Conservation (phyloP, 2,888 invertebrate genomes). For the Diaphora mendica region DNA sequence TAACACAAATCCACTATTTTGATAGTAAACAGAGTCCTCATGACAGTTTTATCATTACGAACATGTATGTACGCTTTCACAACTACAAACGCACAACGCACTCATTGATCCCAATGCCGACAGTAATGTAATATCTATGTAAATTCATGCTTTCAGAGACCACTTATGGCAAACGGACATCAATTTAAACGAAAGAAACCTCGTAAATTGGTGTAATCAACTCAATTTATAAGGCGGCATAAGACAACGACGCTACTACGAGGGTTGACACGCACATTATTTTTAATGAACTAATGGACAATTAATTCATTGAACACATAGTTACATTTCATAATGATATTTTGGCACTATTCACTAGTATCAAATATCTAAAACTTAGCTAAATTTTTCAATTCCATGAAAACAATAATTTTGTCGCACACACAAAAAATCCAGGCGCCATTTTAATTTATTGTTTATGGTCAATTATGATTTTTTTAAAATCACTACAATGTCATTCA, state of each 20-base stretch:
- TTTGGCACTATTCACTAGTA: slow-evolving; percentile 45
- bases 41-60: slow-evolving; percentile 83
- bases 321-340: slow-evolving; percentile 52
- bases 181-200: slow-evolving; percentile 57
- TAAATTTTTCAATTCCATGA: slow-evolving; percentile 64
- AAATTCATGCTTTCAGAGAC: slow-evolving; percentile 53
- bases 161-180: slow-evolving; percentile 46
- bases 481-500: neutral
- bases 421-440: slow-evolving; percentile 85
- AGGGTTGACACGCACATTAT: slow-evolving; percentile 77
- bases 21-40: slow-evolving; percentile 82
- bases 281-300: slow-evolving; percentile 49
- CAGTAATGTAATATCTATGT: slow-evolving; percentile 59
- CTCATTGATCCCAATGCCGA: slow-evolving; percentile 77
- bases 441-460: slow-evolving; percentile 84
- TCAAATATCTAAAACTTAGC: slow-evolving; percentile 50
- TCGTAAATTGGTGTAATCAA: slow-evolving; percentile 70
- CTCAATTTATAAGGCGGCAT: slow-evolving; percentile 79
- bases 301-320: slow-evolving; percentile 51
- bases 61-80: slow-evolving; percentile 84
- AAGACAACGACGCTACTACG: slow-evolving; percentile 80
- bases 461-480: slow-evolving; percentile 59
- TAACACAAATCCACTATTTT: slow-evolving; percentile 78
- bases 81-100: slow-evolving; percentile 81
- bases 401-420: slow-evolving; percentile 84